These are phyloP conservation scores for Deilephila porcellus DNA, from an alignment of 2,888 invertebrate genomes.

Conservation along the genomic window DNA sequence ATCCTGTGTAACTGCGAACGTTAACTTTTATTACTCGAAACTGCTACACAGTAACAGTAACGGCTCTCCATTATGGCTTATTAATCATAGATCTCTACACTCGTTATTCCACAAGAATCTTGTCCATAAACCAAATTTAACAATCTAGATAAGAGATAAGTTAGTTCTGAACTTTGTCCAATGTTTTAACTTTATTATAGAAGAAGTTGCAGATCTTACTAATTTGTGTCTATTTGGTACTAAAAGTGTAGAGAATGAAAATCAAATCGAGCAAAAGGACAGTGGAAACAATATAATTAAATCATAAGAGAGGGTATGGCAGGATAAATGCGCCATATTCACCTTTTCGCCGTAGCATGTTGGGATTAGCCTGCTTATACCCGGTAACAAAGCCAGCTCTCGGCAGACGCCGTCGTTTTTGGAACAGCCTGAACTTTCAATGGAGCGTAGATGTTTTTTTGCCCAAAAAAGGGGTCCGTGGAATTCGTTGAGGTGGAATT, in stretches of 20 bases:
- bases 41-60: neutral
- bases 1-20: neutral
- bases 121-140: neutral
- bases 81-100: neutral
- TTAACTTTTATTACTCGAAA: constrained; percentile 11
- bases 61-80: constrained; percentile 1
- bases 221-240: neutral
- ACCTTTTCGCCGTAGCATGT: neutral
- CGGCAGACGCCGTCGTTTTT: neutral
- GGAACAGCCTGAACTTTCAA: neutral
- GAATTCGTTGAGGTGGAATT: neutral
- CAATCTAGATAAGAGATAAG: neutral
- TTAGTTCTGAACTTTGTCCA: neutral
- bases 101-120: neutral
- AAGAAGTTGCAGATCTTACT: neutral
- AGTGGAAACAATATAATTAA: too few species aligned
- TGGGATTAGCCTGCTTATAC: neutral
- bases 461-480: neutral
- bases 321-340: neutral
- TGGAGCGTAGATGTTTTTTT: neutral
- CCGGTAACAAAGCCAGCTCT: neutral
- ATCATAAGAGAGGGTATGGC: neutral
- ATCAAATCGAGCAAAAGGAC: too few species aligned
- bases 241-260: too few species aligned
- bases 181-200: neutral